These are phyloP conservation scores for Loris lydekkerianus DNA, from an alignment of 2,797 vertebrate genomes.

Conservation along the genomic window DNA sequence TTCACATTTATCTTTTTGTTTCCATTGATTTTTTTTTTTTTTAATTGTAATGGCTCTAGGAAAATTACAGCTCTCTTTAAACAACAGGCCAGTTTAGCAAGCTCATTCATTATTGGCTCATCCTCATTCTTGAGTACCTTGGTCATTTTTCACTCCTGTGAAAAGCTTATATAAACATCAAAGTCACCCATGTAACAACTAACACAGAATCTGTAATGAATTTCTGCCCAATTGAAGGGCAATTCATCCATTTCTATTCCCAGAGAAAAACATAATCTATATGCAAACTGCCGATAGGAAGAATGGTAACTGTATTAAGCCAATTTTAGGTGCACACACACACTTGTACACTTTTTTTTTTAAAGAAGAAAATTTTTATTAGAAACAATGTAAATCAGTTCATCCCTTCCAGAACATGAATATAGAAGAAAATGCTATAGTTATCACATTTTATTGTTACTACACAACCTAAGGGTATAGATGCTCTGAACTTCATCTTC, in stretches of 20 bases:
- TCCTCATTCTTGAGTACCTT: constrained; percentile 15
- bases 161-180: constrained; percentile 43
- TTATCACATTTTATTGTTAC: constrained; percentile 38
- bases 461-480: neutral
- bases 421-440: neutral
- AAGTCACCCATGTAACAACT: constrained; percentile 18
- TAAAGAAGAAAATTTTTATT: neutral
- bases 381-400: constrained; percentile 31
- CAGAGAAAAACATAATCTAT: neutral
- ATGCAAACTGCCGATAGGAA: neutral
- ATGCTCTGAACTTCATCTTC: neutral
- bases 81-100: constrained; percentile 20
- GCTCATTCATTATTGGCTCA: constrained; percentile 12
- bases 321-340: neutral
- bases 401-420: neutral
- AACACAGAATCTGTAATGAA: neutral
- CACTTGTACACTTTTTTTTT: neutral
- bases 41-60: neutral
- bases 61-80: constrained; percentile 47
- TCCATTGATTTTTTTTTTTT: constrained; percentile 23
- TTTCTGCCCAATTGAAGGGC: neutral
- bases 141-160: neutral
- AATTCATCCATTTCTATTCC: neutral
- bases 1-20: constrained; percentile 35
- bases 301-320: neutral